phyloP scores from a whole-genome alignment of 2,888 invertebrate genomes.

The Cheilosia soror region DNA sequence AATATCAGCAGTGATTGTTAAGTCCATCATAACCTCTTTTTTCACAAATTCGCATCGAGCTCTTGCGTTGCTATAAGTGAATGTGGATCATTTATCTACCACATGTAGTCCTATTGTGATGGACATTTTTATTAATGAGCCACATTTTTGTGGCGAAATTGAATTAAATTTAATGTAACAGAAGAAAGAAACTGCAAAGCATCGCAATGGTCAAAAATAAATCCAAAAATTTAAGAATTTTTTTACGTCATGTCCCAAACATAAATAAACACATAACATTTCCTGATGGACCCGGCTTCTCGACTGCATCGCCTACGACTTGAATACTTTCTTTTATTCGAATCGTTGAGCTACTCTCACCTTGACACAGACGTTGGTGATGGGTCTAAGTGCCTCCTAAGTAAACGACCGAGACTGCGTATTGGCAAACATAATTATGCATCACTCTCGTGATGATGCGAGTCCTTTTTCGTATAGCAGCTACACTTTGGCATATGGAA shows the following conservation, averaged over 20 bases:
- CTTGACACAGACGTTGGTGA: conserved; percentile 62
- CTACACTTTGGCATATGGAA: conserved; percentile 5
- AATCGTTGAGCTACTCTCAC: conserved; percentile 35
- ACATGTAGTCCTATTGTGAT: too few species aligned
- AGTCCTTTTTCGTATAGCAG: conserved; percentile 43
- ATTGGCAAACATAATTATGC: conserved; percentile 24
- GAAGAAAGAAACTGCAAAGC: too few species aligned
- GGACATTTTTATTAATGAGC: too few species aligned
- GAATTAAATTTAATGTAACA: too few species aligned
- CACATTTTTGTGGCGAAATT: too few species aligned
- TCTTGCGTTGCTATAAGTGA: too few species aligned
- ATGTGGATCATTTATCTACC: too few species aligned
- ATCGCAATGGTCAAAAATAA: too few species aligned
- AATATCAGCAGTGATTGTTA: too few species aligned
- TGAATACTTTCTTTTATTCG: conserved; percentile 9
- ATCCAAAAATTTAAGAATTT: background rate
- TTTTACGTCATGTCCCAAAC: background rate
- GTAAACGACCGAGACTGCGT: conserved; percentile 74
- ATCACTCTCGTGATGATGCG: conserved; percentile 36
- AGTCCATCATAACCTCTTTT: too few species aligned
- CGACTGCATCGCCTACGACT: conserved; percentile 22
- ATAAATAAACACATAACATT: background rate
- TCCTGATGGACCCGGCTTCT: conserved; percentile 7
- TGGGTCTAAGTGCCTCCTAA: conserved; percentile 53
- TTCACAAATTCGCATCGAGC: too few species aligned